Conservation (phyloP, 2,113 vertebrate species). For the Neopipo cinnamomea region DNA sequence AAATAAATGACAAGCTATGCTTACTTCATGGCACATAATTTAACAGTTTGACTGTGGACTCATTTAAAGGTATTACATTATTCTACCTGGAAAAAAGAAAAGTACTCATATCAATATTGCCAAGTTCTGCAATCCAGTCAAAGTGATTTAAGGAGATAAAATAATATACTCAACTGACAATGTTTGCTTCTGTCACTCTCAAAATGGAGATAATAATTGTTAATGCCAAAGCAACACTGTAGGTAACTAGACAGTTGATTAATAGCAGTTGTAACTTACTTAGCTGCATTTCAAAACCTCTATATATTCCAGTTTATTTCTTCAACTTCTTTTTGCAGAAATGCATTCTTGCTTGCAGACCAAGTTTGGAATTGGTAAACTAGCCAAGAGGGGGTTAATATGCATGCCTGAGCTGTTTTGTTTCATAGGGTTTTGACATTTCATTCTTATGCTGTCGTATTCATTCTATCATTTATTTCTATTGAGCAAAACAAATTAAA, state of each 20-base stretch:
- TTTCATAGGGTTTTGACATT: background rate
- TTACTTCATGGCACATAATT: slow-evolving; percentile 9
- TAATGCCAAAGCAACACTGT: background rate
- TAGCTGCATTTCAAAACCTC: background rate
- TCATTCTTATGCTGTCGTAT: background rate
- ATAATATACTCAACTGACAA: background rate
- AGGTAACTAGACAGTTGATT: background rate
- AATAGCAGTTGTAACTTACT: background rate
- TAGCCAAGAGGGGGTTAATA: background rate
- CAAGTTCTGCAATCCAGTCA: background rate
- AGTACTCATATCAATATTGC: slow-evolving; percentile 3
- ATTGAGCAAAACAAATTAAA: background rate
- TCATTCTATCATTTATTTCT: background rate
- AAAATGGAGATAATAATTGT: background rate
- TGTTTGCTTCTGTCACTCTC: background rate
- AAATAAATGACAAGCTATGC: background rate
- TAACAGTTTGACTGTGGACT: background rate
- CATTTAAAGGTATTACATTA: background rate
- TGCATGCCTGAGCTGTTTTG: background rate
- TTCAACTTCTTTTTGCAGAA: background rate
- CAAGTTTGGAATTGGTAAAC: background rate
- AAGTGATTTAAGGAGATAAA: background rate
- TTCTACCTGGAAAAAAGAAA: background rate
- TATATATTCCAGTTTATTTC: background rate
- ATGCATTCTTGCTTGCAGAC: background rate